Evolutionary conservation across 1,140 invertebrate species (phyloP).

Genomic region (Drosophila tsacasi): DNA sequence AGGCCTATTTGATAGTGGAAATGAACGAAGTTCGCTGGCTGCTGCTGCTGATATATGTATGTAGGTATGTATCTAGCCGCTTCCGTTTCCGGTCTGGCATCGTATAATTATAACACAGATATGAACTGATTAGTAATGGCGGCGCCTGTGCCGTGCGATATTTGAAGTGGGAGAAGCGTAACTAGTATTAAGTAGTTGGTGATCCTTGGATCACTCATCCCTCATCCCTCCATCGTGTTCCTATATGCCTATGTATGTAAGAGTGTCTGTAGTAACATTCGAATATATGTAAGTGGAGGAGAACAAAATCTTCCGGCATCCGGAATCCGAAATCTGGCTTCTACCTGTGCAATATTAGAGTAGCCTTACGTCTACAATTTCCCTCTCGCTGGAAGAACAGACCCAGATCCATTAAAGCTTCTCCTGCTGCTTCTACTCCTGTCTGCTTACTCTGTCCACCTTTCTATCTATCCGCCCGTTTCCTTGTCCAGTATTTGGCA

Average conservation of each 20-base stretch:
- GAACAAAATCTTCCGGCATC: constrained; percentile 25
- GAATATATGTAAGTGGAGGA: constrained; percentile 24
- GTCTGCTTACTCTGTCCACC: neutral
- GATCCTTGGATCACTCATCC: constrained; percentile 19
- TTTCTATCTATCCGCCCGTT: neutral
- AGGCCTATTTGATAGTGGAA: constrained; percentile 45
- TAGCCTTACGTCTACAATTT: constrained; percentile 26
- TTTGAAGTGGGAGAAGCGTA: constrained; percentile 37
- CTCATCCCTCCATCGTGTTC: constrained; percentile 6
- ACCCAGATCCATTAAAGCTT: constrained; percentile 13
- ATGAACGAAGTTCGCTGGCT: constrained; percentile 31
- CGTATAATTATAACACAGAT: constrained; percentile 77
- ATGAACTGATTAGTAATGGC: constrained; percentile 64
- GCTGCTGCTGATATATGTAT: constrained; percentile 20
- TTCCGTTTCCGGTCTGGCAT: constrained; percentile 9
- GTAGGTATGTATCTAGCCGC: neutral
- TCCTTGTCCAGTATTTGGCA: constrained; percentile 21
- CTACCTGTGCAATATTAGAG: constrained; percentile 29
- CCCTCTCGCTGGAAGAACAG: constrained; percentile 18
- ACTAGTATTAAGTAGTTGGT: constrained; percentile 26
- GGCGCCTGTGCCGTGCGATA: constrained; percentile 22
- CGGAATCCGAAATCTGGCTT: neutral
- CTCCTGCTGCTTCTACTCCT: constrained; percentile 2
- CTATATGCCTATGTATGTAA: constrained; percentile 8
- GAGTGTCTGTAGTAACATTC: constrained; percentile 45